These are phyloP conservation scores for Hipparchia sbordonii DNA, from an alignment of 2,888 invertebrate genomes.

Conservation along the genomic window DNA sequence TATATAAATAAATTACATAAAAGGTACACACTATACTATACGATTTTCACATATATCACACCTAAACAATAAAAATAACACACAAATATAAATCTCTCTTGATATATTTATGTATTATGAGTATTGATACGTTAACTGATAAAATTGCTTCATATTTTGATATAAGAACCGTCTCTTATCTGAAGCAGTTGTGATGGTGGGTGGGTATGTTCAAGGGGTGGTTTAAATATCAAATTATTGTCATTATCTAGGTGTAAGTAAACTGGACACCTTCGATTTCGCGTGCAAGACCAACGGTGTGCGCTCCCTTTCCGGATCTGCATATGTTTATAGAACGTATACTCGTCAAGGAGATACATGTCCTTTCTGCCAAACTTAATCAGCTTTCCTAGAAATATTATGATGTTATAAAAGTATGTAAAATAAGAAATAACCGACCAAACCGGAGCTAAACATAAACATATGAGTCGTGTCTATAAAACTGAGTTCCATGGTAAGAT, in stretches of 20 bases:
- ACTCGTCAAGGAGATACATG: constrained; percentile 6
- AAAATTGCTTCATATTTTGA: constrained; percentile 7
- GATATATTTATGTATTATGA: too few species aligned
- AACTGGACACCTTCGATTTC: constrained; percentile 16
- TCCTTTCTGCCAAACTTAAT: constrained; percentile 14
- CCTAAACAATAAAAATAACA: too few species aligned
- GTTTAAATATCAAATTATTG: constrained; percentile 11
- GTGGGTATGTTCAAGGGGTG: constrained; percentile 18
- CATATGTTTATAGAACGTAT: constrained; percentile 24
- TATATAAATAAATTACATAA: too few species aligned
- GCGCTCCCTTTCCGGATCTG: constrained; percentile 15
- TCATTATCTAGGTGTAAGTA: constrained; percentile 29
- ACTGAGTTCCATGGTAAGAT: too few species aligned
- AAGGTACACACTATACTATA: too few species aligned
- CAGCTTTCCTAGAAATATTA: constrained; percentile 17
- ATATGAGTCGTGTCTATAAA: too few species aligned
- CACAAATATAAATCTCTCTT: too few species aligned
- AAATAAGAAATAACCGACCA: too few species aligned
- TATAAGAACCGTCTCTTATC: constrained; percentile 9
- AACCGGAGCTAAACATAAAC: too few species aligned
- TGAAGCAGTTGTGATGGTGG: constrained; percentile 7
- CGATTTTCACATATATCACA: too few species aligned
- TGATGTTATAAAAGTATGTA: not conserved
- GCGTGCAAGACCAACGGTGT: constrained; percentile 21
- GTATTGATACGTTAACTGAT: not conserved